Base-by-base conservation (phyloP, 2,888 invertebrate species). In the Drosophila atroscutellata region DNA sequence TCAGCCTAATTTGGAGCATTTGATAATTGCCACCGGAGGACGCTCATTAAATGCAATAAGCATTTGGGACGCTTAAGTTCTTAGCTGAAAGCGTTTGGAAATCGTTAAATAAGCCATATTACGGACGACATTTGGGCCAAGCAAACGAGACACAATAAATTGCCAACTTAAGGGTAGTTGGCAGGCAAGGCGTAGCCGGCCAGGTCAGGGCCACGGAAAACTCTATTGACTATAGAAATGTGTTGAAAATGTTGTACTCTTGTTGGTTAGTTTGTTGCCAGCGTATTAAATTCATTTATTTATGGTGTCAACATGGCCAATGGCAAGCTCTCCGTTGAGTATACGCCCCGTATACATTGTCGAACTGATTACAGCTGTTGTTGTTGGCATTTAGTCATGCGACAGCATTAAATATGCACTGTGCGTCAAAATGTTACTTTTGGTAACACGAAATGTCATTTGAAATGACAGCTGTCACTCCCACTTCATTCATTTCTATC, bases 401-500 rank as follows among this genome's bases (percentile, higher is more conserved):
- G 45, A 24, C 24, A 45, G n/a, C 8, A 39, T 42, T 56, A 47
- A 39, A 37, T 62, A 69, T 62, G 47, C 32, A 59, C 39, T 30
- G 62, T 74, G 74, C 74, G 75, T 74, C 74, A 74, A 55, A 60
- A 49, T 64, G n/a, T 63, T 54, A 39, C 11, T 34, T 45, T 42
- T 61, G 36, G 58, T 66, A 72, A 68, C 68, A 72, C 50, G 54
- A 75, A 72, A 75, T 83, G 72, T 83, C 78, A 81, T 26, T 57
- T 72, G 34, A 57, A 74, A 51, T 71, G 85, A 80, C 89, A 85
- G 67, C 83, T 82, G 85, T 79, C 81, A 85, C 54, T 68, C 28
- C 36, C 62, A 50, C 64, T 64, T 63, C 63, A 42, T 49, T 62
- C 62, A 69, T 61, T 70, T 51, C 45, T 51, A 63, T 61, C 55